Percentiles rank a stretch among this genome's conserved stretches.
Conservation (phyloP, 64 coral and sea anemone species). For the Hydrozoanthus tunicans region DNA sequence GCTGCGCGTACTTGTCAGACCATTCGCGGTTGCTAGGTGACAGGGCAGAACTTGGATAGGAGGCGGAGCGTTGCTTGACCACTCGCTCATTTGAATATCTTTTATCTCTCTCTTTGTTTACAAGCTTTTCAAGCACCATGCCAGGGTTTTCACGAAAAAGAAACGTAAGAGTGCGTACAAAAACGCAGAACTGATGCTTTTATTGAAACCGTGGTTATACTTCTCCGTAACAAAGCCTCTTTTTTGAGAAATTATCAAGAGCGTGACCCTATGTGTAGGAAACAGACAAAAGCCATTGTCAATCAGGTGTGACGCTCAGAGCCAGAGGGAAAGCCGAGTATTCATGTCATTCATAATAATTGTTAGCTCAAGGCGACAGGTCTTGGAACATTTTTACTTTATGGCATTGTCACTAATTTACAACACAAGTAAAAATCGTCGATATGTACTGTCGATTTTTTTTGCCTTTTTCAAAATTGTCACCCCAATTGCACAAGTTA, state of each 20-base stretch:
- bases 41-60: constrained; percentile 4
- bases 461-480: neutral
- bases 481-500: too few relatives aligned
- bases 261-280: constrained; percentile 35
- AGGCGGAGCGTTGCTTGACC: constrained; percentile 54
- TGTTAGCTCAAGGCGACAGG: neutral
- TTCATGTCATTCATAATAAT: constrained; percentile 40
- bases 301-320: constrained; percentile 21
- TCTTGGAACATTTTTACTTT: neutral
- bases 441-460: neutral
- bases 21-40: constrained; percentile 55
- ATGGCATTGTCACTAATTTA: neutral
- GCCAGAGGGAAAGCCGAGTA: constrained; percentile 18
- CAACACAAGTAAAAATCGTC: neutral
- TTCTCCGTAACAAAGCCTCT: neutral
- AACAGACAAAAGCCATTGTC: constrained; percentile 32
- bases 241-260: constrained; percentile 19
- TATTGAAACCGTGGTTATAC: neutral
- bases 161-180: neutral
- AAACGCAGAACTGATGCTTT: neutral
- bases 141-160: neutral
- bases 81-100: neutral
- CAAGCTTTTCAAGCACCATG: neutral
- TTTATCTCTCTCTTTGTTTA: constrained; percentile 46
- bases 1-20: constrained; percentile 57